A percentile compares a stretch with the other conserved stretches of the same genome.
Evolutionary conservation across 2,113 vertebrate species (phyloP).

Genomic region (Alligator mississippiensis): DNA sequence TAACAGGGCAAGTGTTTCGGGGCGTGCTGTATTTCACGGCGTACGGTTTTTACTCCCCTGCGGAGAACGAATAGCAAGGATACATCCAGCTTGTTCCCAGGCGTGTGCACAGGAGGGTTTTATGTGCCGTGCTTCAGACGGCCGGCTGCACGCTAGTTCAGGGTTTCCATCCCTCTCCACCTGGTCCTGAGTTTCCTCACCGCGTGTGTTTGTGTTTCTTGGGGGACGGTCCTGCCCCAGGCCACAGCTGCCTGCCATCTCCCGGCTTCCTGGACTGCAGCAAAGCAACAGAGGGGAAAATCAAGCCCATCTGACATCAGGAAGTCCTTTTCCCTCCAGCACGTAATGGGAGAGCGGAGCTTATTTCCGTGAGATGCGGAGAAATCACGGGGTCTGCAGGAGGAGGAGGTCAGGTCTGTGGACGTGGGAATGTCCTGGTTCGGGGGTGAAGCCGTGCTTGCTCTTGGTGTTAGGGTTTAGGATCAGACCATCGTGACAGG

Average conservation of each 20-base stretch:
- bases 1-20: neutral
- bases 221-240: neutral
- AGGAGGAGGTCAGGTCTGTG: neutral
- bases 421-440: neutral
- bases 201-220: too few species aligned
- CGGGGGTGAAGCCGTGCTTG: neutral
- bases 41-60: neutral
- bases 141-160: neutral
- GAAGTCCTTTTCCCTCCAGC: neutral
- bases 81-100: neutral
- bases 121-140: neutral
- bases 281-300: neutral
- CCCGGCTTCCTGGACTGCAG: neutral
- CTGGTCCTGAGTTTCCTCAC: neutral
- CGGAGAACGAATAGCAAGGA: neutral
- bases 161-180: neutral
- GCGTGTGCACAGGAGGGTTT: neutral
- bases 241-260: neutral
- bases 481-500: neutral
- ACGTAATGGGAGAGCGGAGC: neutral
- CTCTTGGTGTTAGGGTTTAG: neutral
- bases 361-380: neutral
- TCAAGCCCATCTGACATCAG: neutral
- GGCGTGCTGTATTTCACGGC: neutral
- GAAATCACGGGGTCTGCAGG: neutral